Evolutionary conservation across 2,797 vertebrate species (phyloP), one percentile per base, ranked within the genome.

Genomic region (Gorsachius magnificus): DNA sequence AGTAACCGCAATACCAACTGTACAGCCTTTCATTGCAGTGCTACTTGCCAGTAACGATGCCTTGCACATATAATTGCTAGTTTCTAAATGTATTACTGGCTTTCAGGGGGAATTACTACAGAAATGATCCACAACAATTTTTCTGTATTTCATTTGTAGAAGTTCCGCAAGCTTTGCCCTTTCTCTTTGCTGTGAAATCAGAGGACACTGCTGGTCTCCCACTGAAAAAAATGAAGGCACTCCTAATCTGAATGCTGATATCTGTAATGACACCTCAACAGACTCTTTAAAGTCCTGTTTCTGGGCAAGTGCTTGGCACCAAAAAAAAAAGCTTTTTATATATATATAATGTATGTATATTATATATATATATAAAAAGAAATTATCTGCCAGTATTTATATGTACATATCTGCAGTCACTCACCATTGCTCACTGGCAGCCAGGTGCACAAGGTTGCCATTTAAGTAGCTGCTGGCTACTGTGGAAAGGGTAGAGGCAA

Each of bases 11-110:
- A 14, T n/a, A 83, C 64, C 89, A 89, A 92, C 90, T 92, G 36
- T 79, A 87, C 57, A 85, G 92, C 82, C 89, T 93, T 92, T 94
- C 94, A 92, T 58, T 87, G 93, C 90, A 87, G 43, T 48, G 57
- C 68, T 70, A 3, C 86, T 92, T 65, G 75, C 84, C 94, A 92
- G 57, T 33, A 83, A 68, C 2, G 36, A 86, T 94, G 83, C 86
- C 87, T 95, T 75, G 87, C 75, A 80, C 1, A 1, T 89, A 53
- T 81, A 95, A 95, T 92, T 92, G 72, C 65, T 74, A 78, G 78
- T 85, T 93, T 93, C 88, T 87, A 90, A 91, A 95, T 89, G 75
- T 61, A 87, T 90, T 83, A 36, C 83, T 94, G 89, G 21, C 71
- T 93, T 96, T 89, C 65, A 72, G 84, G 29, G 68, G 78, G 93